Base-by-base conservation (phyloP, 1,140 invertebrate species). In the Micrasema longulum region DNA sequence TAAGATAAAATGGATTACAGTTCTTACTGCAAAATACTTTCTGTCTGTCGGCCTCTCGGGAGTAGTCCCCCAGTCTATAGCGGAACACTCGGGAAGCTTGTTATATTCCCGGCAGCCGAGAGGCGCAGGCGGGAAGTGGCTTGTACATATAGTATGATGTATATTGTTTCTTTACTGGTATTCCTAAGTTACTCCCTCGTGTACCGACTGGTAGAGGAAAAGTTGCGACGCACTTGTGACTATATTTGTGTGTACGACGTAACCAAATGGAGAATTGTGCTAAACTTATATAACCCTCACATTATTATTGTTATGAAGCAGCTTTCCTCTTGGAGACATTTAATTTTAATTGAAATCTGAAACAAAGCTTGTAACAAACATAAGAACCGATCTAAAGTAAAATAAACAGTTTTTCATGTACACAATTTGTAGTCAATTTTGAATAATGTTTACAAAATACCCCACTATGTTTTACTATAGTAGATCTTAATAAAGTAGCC, bases 351-450 rank as follows among this genome's bases (percentile, higher is more conserved):
- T 45, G 45, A 73, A 68, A 68, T 14, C 38, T 36, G 53, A 69
- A 68, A 66, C 23, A 73, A 73, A 57, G 65, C 71, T 73, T 73
- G 71, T 73, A 73, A 73, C 63, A 68, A 73, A 31, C 38, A 63
- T 68, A 68, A 68, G 48, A 69, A 68, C 57, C 22, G 55, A 73
- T 72, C 35, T 36, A 73, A 73, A 73, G 43, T 69, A 62, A 63
- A n/a, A 73, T 69, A 73, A 73, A 73, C 66, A 64, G 45, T 73
- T 73, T 73, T 69, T 73, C 69, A 71, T 71, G 62, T 71, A 69
- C 66, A 69, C 62, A 47, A 69, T 69, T 69, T 69, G 68, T 69
- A 69, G 68, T 69, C 55, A 62, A 69, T 69, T 69, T 45, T n/a
- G 12, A 63, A 62, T 48, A 63, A 69, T 62, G 63, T 62, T 53